Evolutionary conservation across 1,140 invertebrate genomes (phyloP).

Genomic region (Drosophila setifemur): DNA sequence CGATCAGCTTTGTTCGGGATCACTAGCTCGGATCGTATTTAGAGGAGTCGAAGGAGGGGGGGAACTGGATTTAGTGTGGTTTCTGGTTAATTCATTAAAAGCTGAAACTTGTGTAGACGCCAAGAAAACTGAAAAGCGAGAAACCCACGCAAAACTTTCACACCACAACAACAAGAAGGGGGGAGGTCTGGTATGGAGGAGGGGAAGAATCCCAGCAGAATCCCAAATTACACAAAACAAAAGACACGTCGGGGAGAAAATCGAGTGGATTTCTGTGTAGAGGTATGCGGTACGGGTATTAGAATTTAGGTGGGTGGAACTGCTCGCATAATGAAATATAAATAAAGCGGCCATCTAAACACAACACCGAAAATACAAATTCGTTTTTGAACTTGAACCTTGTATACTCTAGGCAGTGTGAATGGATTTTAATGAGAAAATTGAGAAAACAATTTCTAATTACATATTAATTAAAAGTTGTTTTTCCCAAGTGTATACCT

Average conservation of each 20-base stretch:
- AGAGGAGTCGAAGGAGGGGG: no score
- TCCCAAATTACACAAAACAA: conserved; percentile 21
- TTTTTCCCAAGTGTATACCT: no score
- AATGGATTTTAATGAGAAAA: background rate
- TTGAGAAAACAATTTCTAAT: background rate
- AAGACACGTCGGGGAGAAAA: conserved; percentile 6
- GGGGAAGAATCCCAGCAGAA: background rate
- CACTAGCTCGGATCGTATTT: conserved; percentile 16
- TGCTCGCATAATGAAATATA: background rate
- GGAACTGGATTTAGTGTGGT: no score
- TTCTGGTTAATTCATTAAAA: conserved; percentile 5
- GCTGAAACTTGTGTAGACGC: background rate
- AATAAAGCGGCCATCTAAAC: conserved; percentile 20
- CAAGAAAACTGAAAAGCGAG: conserved; percentile 3
- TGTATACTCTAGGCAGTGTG: background rate
- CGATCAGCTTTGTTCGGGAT: conserved; percentile 6
- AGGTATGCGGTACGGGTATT: no score
- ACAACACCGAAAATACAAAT: conserved; percentile 30
- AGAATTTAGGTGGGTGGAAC: conserved; percentile 3
- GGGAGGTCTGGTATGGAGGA: background rate
- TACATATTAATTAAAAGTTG: no score
- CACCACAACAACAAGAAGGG: conserved; percentile 17
- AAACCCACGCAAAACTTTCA: conserved; percentile 61
- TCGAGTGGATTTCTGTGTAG: conserved; percentile 9
- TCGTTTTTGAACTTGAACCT: conserved; percentile 67